Base-by-base conservation (phyloP, 1,140 invertebrate species). In the Cyclina sinensis region DNA sequence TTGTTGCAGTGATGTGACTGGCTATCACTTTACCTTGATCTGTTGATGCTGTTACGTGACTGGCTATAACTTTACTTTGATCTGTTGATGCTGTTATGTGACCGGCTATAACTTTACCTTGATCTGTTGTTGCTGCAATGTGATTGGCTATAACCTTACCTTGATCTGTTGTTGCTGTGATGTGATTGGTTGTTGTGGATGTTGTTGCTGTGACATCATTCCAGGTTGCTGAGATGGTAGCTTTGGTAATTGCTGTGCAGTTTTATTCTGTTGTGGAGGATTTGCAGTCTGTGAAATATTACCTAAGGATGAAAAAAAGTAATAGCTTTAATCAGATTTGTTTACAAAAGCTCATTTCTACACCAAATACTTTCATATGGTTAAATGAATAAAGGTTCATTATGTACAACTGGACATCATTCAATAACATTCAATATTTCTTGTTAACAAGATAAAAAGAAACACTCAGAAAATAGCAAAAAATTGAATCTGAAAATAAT, bases 61-160 rank as follows among this genome's bases (percentile, higher is more conserved):
- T 76, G 54, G 68, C 35, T 76, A n/a, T n/a, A n/a, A 59, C 35
- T 57, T 59, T 78, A 37, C 24, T 57, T 86, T 16, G 37, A 70
- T 30, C 35, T 76, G 83, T 46, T 86, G 83, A n/a, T 27, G 37
- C 37, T 27, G 54, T n/a, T n/a, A n/a, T n/a, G n/a, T n/a, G n/a
- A n/a, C n/a, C 14, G 14, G 32, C 43, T 39, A 14, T 12, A 7
- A 4, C 21, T 21, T 7, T 43, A n/a, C n/a, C n/a, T 74, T n/a
- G 3, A 24, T 24, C 39, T 79, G 76, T 35, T 65, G n/a, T 30
- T 65, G 59, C 32, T 65, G 59, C 32, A 30, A 30, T 65, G 59
- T 65, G 59, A 65, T 7, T 3, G 59, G 59, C 24, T 65, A 21
- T 11, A 46, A 35, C 11, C n/a, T 1, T 74, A n/a, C n/a, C n/a